These are phyloP conservation scores for Danio aesculapii DNA, from an alignment of 2,797 vertebrate genomes.

Conservation along the genomic window DNA sequence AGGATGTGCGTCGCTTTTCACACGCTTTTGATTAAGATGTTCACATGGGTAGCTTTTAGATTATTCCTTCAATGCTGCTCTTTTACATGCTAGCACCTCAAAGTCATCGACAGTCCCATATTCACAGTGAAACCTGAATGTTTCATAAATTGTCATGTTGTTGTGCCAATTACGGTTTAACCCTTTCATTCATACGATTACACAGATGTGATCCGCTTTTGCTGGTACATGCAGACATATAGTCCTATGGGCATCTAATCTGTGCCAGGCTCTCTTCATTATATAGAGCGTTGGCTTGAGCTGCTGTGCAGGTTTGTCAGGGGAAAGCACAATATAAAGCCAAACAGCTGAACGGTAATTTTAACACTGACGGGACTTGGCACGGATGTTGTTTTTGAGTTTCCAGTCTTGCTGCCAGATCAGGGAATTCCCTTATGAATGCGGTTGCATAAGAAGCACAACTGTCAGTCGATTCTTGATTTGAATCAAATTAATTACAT, in stretches of 20 bases:
- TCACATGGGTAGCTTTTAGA: too few species aligned
- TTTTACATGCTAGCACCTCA: too few species aligned
- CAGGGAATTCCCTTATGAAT: constrained; percentile 41
- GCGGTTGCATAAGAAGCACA: constrained; percentile 29
- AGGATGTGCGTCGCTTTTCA: too few species aligned
- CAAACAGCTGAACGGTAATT: constrained; percentile 26
- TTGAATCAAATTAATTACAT: not conserved
- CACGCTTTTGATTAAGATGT: too few species aligned
- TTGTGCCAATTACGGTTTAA: too few species aligned
- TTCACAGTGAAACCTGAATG: too few species aligned
- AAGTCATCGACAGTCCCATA: too few species aligned
- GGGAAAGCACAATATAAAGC: not conserved
- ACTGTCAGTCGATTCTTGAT: constrained; percentile 9
- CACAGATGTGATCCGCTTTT: too few species aligned
- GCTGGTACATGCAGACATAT: constrained; percentile 2
- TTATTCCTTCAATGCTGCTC: too few species aligned
- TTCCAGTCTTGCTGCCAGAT: constrained; percentile 32
- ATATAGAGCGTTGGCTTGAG: constrained; percentile 18
- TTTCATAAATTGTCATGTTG: too few species aligned
- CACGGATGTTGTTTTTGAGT: constrained; percentile 28
- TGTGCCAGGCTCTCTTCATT: constrained; percentile 11
- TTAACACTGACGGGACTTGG: constrained; percentile 30
- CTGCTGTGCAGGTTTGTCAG: not conserved
- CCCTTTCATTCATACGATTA: too few species aligned
- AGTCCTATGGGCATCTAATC: constrained; percentile 28